Conservation (phyloP, 1,140 invertebrate genomes). For the Drosophila kurseongensis region DNA sequence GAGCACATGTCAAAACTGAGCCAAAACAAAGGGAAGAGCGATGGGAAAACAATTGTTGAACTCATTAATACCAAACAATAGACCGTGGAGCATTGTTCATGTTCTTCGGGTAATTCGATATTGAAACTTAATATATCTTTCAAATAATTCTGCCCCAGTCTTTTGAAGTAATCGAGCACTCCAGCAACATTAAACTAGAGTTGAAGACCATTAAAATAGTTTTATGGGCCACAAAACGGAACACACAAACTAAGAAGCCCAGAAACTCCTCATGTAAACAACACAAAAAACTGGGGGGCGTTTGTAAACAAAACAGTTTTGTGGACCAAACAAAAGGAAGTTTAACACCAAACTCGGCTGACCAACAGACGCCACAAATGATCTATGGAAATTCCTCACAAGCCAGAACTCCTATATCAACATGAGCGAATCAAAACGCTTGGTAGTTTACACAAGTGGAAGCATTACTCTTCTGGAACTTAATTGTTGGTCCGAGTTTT, state of each 20-base stretch:
- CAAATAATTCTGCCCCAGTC: slow-evolving; percentile 52
- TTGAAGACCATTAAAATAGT: slow-evolving; percentile 58
- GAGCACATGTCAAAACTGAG: slow-evolving; percentile 69
- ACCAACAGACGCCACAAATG: slow-evolving; percentile 70
- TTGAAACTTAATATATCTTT: slow-evolving; percentile 68
- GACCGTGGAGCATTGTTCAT: slow-evolving; percentile 48
- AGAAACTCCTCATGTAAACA: slow-evolving; percentile 44
- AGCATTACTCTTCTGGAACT: slow-evolving; percentile 60
- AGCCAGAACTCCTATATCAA: slow-evolving; percentile 28
- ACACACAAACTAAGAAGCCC: slow-evolving; percentile 31
- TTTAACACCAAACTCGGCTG: slow-evolving; percentile 52
- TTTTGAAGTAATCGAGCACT: slow-evolving; percentile 69
- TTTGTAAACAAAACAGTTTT: slow-evolving; percentile 36
- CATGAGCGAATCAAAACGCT: slow-evolving; percentile 37
- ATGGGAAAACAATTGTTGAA: slow-evolving; percentile 54
- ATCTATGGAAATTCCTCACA: slow-evolving; percentile 66
- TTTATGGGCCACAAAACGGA: slow-evolving; percentile 61
- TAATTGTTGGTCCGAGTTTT: slow-evolving; percentile 63
- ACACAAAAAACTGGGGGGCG: slow-evolving; percentile 27
- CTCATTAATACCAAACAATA: slow-evolving; percentile 74
- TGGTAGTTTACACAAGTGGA: slow-evolving; percentile 60
- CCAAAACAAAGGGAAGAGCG: slow-evolving; percentile 43
- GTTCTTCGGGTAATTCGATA: slow-evolving; percentile 57
- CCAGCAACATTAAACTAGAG: slow-evolving; percentile 23
- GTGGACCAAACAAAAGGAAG: slow-evolving; percentile 40